A percentile compares a stretch with the other conserved stretches of the same genome.
Evolutionary conservation across 2,888 invertebrate species (phyloP).

Genomic region (Diadegma fenestrale): DNA sequence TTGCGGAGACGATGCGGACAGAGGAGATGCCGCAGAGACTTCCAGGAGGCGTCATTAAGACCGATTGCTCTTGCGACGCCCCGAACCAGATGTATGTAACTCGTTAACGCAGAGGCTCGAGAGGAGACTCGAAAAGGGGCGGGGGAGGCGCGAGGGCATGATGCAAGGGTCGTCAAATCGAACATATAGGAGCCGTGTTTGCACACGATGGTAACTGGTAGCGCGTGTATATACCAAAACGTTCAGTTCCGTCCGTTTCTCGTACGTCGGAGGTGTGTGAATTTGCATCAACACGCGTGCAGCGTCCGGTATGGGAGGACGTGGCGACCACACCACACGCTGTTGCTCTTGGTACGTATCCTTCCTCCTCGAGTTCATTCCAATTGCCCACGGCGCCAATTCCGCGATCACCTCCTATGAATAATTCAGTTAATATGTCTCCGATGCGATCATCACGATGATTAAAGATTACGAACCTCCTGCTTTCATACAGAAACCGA

Average conservation of each 20-base stretch:
- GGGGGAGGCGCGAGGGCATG: neutral
- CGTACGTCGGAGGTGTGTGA: slow-evolving; percentile 8
- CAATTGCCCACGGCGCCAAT: slow-evolving; percentile 47
- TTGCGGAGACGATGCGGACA: slow-evolving; percentile 3
- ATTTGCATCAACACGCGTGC: slow-evolving; percentile 60
- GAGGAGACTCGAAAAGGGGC: neutral
- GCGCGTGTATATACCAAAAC: slow-evolving; percentile 21
- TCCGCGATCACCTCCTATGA: slow-evolving; percentile 52
- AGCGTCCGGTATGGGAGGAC: slow-evolving; percentile 40
- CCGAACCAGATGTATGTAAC: slow-evolving; percentile 50
- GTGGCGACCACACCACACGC: slow-evolving; percentile 6
- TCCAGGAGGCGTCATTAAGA: slow-evolving; percentile 60
- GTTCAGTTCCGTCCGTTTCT: slow-evolving; percentile 25
- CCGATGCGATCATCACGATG: slow-evolving; percentile 57
- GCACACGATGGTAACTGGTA: slow-evolving; percentile 47
- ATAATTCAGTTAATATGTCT: slow-evolving; percentile 66
- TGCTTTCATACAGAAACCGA: slow-evolving; percentile 10
- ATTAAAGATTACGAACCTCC: slow-evolving; percentile 53
- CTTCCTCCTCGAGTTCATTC: slow-evolving; percentile 25
- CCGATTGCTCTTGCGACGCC: slow-evolving; percentile 64
- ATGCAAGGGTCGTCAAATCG: slow-evolving; percentile 49
- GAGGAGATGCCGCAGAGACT: slow-evolving; percentile 9
- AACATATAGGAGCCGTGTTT: slow-evolving; percentile 59
- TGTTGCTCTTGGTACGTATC: neutral
- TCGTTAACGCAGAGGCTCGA: slow-evolving; percentile 53